Evolutionary conservation across 2,797 vertebrate genomes (phyloP), one percentile per base, ranked within the genome.

Genomic region (Melanotaenia trifasciata): DNA sequence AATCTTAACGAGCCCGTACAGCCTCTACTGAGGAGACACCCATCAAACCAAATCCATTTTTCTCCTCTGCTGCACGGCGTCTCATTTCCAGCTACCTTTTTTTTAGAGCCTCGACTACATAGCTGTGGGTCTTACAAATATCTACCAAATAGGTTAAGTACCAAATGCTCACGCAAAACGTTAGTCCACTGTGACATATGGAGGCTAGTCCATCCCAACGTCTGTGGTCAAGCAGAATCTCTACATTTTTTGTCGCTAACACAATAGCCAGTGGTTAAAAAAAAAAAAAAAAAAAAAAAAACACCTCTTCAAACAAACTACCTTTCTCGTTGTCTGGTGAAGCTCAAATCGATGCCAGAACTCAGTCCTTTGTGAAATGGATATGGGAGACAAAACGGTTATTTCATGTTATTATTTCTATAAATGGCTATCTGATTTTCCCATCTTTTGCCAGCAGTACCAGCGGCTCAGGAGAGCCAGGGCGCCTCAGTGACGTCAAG

Each of bases 401-500:
- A 89, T 91, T 86, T 88, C 76, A 70, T 45, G 71, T 80, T 74
- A 78, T 50, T 85, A 65, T 50, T 62, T 79, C 77, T 78, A 78
- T 75, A 61, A 87, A 80, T 69, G 82, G 70, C 76, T 86, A 79
- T 88, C 84, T 77, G 82, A 78, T 92, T 90, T 91, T 89, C 68
- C 84, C 92, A 92, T 93, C 87, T 89, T 90, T 89, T 80, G 79
- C 87, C 90, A 93, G 91, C 90, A 88, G 84, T 76, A 89, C 63
- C 88, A 92, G 93, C 87, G 90, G 93, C 94, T 93, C 90, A 74
- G 78, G 80, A 90, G 90, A 92, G 93, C 92, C 91, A 90, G 92
- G 93, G 91, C 92, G 92, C 93, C 87, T 91, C 91, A 74, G 91
- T 95, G 94, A 95, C 94, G 94, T 95, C 93, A 95, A 88, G 91